Conservation (phyloP, 2,888 invertebrate genomes). For the Gryllus longicercus region DNA sequence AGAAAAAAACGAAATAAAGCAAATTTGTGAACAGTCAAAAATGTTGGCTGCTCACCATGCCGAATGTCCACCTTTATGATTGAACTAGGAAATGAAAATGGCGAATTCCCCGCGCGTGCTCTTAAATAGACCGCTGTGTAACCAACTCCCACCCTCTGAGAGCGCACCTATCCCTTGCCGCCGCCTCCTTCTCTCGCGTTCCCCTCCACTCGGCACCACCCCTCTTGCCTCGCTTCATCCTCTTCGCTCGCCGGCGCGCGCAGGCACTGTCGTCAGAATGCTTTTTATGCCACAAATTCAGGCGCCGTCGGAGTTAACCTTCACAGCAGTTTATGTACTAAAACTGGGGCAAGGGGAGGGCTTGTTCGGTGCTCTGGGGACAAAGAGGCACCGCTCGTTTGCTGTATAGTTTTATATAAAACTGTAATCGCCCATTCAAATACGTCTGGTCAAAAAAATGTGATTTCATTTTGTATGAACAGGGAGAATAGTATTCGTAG, state of each 20-base stretch:
- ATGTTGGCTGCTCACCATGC: no score
- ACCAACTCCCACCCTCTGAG: background rate
- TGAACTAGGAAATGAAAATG: background rate
- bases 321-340: background rate
- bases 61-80: background rate
- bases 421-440: no score
- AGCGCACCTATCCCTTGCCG: no score
- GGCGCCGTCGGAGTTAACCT: background rate
- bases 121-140: conserved; percentile 5
- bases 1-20: no score
- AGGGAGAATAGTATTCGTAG: no score
- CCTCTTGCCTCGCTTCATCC: background rate
- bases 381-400: no score
- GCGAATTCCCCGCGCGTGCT: background rate
- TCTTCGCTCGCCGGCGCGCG: background rate
- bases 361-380: no score
- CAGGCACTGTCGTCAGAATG: no score
- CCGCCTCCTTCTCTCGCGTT: background rate
- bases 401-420: no score
- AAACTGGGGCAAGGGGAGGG: background rate
- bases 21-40: no score
- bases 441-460: no score
- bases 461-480: no score
- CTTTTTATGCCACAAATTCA: background rate
- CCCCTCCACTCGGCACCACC: background rate